phyloP scores from a whole-genome alignment of 1,140 invertebrate genomes.

The Hyles euphorbiae region DNA sequence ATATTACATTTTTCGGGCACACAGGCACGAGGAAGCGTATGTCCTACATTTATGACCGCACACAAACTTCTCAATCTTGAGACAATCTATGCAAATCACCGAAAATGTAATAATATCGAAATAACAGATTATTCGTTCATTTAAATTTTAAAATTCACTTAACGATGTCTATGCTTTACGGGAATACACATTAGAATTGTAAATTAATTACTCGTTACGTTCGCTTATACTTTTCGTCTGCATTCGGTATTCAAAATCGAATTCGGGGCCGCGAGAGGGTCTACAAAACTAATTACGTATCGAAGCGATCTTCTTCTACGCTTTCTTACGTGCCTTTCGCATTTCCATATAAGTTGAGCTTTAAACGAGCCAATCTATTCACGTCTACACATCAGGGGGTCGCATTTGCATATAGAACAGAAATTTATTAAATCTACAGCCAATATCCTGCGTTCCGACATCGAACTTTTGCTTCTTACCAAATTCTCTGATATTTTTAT shows the following conservation, averaged over 20 bases:
- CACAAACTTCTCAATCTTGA: background rate
- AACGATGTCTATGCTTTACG: slow-evolving; percentile 25
- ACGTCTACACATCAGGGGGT: slow-evolving; percentile 74
- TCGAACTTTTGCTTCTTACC: slow-evolving; percentile 68
- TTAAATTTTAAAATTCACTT: slow-evolving; percentile 33
- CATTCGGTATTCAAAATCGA: slow-evolving; percentile 53
- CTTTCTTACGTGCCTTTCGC: slow-evolving; percentile 73
- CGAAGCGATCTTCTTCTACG: slow-evolving; percentile 65
- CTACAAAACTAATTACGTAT: slow-evolving; percentile 73
- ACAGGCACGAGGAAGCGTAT: background rate
- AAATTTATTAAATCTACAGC: slow-evolving; percentile 75
- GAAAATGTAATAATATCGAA: slow-evolving; percentile 24
- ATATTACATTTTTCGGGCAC: slow-evolving; percentile 13
- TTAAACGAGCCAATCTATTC: slow-evolving; percentile 75
- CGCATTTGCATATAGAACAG: slow-evolving; percentile 74
- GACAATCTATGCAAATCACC: slow-evolving; percentile 19
- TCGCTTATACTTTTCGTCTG: slow-evolving; percentile 32
- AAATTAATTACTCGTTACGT: slow-evolving; percentile 51
- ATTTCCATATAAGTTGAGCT: slow-evolving; percentile 75
- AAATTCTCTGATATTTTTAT: slow-evolving; percentile 60
- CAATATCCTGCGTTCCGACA: slow-evolving; percentile 71
- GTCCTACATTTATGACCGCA: background rate
- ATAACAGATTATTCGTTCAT: slow-evolving; percentile 27
- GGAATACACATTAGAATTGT: slow-evolving; percentile 46
- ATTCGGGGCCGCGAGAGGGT: slow-evolving; percentile 48